Evolutionary conservation across 1,140 invertebrate species (phyloP), one percentile per base, ranked within the genome.

Genomic region (Palaemon carinicauda): DNA sequence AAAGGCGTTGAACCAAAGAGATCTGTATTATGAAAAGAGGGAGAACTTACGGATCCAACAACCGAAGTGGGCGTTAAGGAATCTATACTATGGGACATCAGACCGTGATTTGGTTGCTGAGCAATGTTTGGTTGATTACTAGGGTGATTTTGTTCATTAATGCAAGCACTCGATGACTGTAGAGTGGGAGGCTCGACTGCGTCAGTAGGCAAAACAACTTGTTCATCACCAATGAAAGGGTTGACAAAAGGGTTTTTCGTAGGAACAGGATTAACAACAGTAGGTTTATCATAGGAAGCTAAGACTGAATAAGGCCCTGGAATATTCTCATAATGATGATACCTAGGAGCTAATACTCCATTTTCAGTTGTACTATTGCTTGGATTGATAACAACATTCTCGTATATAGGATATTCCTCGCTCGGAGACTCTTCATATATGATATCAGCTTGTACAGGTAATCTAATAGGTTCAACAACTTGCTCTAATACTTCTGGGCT

Each of bases 1-100:
- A 90, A 90, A 3, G 90, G 90, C 12, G 88, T 89, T 19, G 89
- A 89, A 19, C 89, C 90, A 88, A 90, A 90, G 10, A 90, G 65
- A 77, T 90, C 90, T 21, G 90, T 90, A 41, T 84, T 84, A 19
- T 85, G 82, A 19, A 78, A 71, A 14, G 88, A 78, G 10, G 77
- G 87, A 19, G 82, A 86, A 53, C 56, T 83, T 3, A 88, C 51
- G 17, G 82, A 88, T 56, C 77, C 78, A 24, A 74, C 71, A 24
- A 69, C 50, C 9, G 80, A 80, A 19, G 31, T 81, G 17, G 83
- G 87, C 65, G 83, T 80, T 19, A 87, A 52, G 19, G 88, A 89
- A 79, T 89, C 88, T 17, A 87, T 31, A 27, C 85, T 89, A 31
- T 89, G 88, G 10, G 81, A 85, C 81, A 87, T 73, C 33, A 80